phyloP scores from a whole-genome alignment of 2,888 invertebrate species.

The Patella caerulea region DNA sequence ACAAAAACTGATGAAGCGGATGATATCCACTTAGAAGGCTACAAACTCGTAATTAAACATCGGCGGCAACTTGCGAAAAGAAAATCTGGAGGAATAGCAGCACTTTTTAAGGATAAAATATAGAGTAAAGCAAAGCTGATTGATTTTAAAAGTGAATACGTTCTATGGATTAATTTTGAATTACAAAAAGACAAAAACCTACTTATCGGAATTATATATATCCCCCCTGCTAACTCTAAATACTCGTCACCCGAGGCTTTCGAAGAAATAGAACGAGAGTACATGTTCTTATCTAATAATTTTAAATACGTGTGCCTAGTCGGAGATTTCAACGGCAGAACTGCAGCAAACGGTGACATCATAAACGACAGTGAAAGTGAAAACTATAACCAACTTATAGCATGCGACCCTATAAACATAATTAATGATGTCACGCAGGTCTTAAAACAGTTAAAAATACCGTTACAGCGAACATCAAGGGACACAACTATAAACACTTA shows the following conservation, averaged over 20 bases:
- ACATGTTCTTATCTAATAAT: neutral
- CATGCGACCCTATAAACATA: too few species aligned
- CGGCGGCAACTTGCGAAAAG: conserved; percentile 1
- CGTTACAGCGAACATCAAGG: too few species aligned
- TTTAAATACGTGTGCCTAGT: neutral
- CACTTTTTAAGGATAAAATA: conserved; percentile 4
- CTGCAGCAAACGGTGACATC: neutral
- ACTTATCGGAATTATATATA: neutral
- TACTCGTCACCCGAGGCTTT: neutral
- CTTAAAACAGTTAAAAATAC: too few species aligned
- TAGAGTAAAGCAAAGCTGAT: too few species aligned
- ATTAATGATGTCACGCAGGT: too few species aligned
- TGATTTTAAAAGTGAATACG: too few species aligned
- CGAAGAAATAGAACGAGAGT: neutral
- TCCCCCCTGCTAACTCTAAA: neutral
- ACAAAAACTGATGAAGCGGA: conserved; percentile 20
- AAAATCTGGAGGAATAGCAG: conserved; percentile 21
- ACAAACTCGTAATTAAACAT: conserved; percentile 13
- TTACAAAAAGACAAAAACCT: neutral
- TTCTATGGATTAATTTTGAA: neutral
- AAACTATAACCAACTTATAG: neutral
- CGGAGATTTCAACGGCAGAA: too few species aligned
- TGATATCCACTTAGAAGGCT: conserved; percentile 8
- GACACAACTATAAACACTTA: neutral
- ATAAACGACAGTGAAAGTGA: neutral